Conservation (phyloP, 2,113 vertebrate species). For the Albula goreensis region DNA sequence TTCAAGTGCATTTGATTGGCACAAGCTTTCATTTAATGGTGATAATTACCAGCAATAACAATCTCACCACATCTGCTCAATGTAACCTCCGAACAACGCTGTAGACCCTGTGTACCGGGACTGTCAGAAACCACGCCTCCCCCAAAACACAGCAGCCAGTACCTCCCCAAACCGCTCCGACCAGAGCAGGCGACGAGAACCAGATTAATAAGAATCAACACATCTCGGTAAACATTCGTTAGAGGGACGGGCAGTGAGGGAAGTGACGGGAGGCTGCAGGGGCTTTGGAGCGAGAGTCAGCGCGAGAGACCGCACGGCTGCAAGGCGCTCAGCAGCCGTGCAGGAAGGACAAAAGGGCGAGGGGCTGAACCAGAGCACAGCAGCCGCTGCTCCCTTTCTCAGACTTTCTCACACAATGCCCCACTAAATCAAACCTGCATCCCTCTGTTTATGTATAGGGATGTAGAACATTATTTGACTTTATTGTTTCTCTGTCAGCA, state of each 20-base stretch:
- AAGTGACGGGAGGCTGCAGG: conserved; percentile 45
- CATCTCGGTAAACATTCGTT: conserved; percentile 84
- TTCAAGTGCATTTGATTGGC: conserved; percentile 92
- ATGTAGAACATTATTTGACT: conserved; percentile 6
- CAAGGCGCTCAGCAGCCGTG: conserved; percentile 39
- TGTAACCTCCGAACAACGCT: conserved; percentile 75
- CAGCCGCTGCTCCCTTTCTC: neutral
- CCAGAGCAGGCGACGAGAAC: conserved; percentile 76
- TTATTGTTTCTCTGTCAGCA: conserved; percentile 20
- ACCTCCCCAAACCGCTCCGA: neutral
- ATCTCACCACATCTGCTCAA: conserved; percentile 87
- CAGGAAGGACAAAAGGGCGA: conserved; percentile 69
- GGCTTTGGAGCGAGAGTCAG: neutral
- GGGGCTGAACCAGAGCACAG: conserved; percentile 37
- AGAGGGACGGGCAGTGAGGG: conserved; percentile 62
- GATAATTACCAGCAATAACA: conserved; percentile 99
- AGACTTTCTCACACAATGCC: neutral
- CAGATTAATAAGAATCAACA: conserved; percentile 94
- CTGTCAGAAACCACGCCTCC: conserved; percentile 78
- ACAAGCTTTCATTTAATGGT: conserved; percentile 95
- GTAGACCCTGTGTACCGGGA: conserved; percentile 63
- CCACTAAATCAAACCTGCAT: conserved; percentile 20
- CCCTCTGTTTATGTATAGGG: conserved; percentile 16
- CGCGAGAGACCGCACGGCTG: conserved; percentile 28
- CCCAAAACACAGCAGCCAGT: conserved; percentile 46